These are phyloP conservation scores for Odontesthes bonariensis DNA, from an alignment of 2,113 vertebrate genomes.

Conservation along the genomic window DNA sequence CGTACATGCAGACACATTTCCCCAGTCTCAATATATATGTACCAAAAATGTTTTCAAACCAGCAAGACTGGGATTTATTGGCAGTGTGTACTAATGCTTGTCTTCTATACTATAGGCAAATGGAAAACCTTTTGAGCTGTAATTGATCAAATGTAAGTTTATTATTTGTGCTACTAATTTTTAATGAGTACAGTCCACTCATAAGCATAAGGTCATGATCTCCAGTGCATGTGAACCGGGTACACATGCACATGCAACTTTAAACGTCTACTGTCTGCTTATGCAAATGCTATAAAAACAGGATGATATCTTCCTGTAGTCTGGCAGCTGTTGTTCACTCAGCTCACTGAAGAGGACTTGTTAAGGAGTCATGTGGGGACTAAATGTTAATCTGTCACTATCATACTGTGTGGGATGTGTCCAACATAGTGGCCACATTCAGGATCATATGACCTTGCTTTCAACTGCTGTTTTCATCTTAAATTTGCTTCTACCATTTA, in stretches of 20 bases:
- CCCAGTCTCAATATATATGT: neutral
- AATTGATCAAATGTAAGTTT: constrained; percentile 9
- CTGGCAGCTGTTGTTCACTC: constrained; percentile 56
- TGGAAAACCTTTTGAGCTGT: constrained; percentile 9
- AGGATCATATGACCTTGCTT: neutral
- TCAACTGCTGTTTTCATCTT: neutral
- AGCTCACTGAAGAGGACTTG: neutral
- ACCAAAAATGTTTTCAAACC: constrained; percentile 1
- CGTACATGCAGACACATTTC: neutral
- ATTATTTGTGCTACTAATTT: neutral
- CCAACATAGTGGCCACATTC: neutral
- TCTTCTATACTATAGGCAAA: neutral
- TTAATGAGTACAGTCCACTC: neutral
- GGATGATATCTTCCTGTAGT: constrained; percentile 54
- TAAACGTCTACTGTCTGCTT: constrained; percentile 47
- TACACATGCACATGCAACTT: constrained; percentile 2
- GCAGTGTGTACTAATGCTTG: neutral
- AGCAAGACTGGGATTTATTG: neutral
- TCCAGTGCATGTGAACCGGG: neutral
- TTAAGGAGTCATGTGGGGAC: neutral
- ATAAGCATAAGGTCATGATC: neutral
- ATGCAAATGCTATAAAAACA: constrained; percentile 69
- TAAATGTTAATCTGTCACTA: constrained; percentile 32
- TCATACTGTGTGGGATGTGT: neutral
- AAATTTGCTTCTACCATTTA: neutral